Conservation (phyloP, 53 echinoderm and acorn worm genomes). For the Luidia sarsii region DNA sequence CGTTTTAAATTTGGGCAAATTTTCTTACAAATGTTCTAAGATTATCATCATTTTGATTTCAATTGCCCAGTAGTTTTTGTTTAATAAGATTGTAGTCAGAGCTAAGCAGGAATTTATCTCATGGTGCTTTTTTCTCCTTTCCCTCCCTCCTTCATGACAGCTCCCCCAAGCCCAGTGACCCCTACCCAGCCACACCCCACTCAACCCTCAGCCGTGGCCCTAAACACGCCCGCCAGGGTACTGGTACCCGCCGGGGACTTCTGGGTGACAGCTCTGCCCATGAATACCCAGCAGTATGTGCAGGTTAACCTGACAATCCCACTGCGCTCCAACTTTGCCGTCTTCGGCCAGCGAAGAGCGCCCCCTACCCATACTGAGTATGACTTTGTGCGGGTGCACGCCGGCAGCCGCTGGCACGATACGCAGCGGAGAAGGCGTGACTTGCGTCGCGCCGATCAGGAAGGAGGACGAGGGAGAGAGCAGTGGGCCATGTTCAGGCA, state of each 20-base stretch:
- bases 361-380: conserved; percentile 86
- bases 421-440: conserved; percentile 52
- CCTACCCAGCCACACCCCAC: conserved; percentile 56
- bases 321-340: conserved; percentile 73
- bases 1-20: no score
- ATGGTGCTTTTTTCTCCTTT: no score
- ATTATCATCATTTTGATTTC: no score
- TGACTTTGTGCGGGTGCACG: conserved; percentile 88
- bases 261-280: conserved; percentile 66
- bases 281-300: conserved; percentile 67
- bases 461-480: neutral
- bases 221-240: conserved; percentile 62
- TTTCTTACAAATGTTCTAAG: no score
- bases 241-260: conserved; percentile 77
- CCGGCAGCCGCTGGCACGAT: conserved; percentile 49
- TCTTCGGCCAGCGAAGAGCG: conserved; percentile 82
- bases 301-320: conserved; percentile 87
- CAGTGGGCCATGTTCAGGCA: neutral
- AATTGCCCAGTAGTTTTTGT: no score
- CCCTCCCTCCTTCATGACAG: no score
- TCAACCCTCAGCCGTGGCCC: conserved; percentile 56
- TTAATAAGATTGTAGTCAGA: no score
- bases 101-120: no score
- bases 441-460: no score
- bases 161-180: conserved; percentile 45